Percentiles rank a stretch among this genome's conserved stretches.
phyloP scores from a whole-genome alignment of 2,113 vertebrate genomes.

The Formicarius rufipectus region DNA sequence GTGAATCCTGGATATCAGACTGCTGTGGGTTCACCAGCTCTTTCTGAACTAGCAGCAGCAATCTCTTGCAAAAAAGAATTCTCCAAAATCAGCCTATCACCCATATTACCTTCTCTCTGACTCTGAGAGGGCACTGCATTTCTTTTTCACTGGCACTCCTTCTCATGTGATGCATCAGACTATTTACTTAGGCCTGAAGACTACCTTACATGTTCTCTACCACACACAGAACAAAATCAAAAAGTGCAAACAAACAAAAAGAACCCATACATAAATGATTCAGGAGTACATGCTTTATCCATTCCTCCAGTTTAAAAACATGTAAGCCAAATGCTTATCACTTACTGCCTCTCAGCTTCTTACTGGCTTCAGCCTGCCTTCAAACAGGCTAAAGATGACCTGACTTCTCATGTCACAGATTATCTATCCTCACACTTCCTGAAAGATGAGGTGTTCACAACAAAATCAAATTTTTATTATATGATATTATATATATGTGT shows the following conservation, averaged over 20 bases:
- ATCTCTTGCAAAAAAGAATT: neutral
- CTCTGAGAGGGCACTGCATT: neutral
- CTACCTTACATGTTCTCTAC: neutral
- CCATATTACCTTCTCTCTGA: neutral
- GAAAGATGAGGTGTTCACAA: neutral
- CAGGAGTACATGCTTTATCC: slow-evolving; percentile 25
- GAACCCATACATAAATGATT: neutral
- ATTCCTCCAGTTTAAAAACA: slow-evolving; percentile 7
- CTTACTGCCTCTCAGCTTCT: neutral
- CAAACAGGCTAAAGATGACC: neutral
- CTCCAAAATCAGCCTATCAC: neutral
- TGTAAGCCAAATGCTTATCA: slow-evolving; percentile 5
- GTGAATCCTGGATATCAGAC: neutral
- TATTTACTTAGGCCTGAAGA: neutral
- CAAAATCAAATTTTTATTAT: neutral
- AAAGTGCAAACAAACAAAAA: neutral
- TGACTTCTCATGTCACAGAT: neutral
- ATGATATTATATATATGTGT: neutral
- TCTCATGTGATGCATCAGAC: neutral
- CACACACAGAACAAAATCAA: too few relatives aligned
- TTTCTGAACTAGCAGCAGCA: neutral
- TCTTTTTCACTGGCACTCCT: neutral
- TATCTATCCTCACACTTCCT: neutral
- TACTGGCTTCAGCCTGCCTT: neutral
- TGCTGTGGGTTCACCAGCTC: neutral